phyloP scores from a whole-genome alignment of 2,797 vertebrate genomes.

The Parambassis ranga region DNA sequence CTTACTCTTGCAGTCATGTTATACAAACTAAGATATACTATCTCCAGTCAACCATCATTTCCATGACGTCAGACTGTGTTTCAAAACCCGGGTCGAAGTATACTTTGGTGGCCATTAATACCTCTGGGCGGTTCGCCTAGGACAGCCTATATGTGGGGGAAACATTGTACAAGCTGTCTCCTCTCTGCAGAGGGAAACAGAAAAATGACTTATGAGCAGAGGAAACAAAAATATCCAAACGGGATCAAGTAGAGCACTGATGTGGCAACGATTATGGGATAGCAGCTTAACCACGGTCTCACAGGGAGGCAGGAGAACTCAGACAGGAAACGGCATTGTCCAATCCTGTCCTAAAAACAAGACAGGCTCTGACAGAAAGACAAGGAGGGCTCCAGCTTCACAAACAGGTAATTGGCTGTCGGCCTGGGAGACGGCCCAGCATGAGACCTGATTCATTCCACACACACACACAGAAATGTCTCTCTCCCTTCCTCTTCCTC shows the following conservation, averaged over 20 bases:
- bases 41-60: too few species aligned
- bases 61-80: conserved; percentile 7
- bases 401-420: conserved; percentile 76
- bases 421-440: conserved; percentile 56
- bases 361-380: conserved; percentile 44
- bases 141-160: not conserved
- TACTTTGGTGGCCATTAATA: conserved; percentile 18
- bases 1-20: too few species aligned
- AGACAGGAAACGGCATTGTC: conserved; percentile 63
- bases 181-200: not conserved
- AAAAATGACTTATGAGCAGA: conserved; percentile 16
- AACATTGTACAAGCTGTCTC: not conserved
- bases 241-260: conserved; percentile 10
- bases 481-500: conserved; percentile 24
- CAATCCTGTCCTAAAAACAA: conserved; percentile 30
- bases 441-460: conserved; percentile 53
- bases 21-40: too few species aligned
- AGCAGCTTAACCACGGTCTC: conserved; percentile 17
- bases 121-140: conserved; percentile 1
- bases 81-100: conserved; percentile 27
- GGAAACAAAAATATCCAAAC: conserved; percentile 20
- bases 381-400: conserved; percentile 39
- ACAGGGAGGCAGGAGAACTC: conserved; percentile 22
- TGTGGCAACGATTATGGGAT: conserved; percentile 49
- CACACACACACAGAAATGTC: conserved; percentile 8